Base-by-base conservation (phyloP, 2,888 invertebrate genomes). In the Nebria brevicollis region DNA sequence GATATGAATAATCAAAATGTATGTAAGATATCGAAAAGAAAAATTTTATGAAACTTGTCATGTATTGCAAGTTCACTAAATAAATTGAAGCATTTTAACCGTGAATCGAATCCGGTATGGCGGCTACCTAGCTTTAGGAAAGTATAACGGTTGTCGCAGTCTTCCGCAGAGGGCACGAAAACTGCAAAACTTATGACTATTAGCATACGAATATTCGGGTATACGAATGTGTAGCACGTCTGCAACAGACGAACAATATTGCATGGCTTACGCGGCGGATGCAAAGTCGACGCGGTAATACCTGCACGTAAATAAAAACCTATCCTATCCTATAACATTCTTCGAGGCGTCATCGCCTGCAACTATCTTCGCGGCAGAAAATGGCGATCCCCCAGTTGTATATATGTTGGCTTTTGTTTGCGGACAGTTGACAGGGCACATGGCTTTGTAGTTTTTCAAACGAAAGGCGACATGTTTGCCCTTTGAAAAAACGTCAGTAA, bases 221-320 rank as follows among this genome's bases (percentile, higher is more conserved):
- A 77, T 77, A 77, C 72, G 72, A 77, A 77, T 77, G 77, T 77
- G 15, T 26, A 42, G 72, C 77, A 77, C 72, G 77, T 77, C 26
- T 42, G 26, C 13, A 20, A 2, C 20, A 77, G 11, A 10, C 20
- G 15, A 68, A 25, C 72, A 54, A 77, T 77, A 77, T 77, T 77
- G 54, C 43, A n/a, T 54, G 54, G 54, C 54, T 54, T 54, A 54
- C 6, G 54, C 13, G 0, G 54, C 54, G 54, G 54, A 54, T 54
- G 54, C 54, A 54, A 54, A 54, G 54, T 54, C 54, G 42, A 77
- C 70, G 20, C 77, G 54, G 68, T 77, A 70, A 77, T 77, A 72
- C 77, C 77, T 77, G 72, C 77, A 77, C 77, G 77, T 77, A 77
- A 77, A 73, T 77, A 77, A 77, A 77, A 77, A 77, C 77, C 26